phyloP scores from a whole-genome alignment of 2,888 invertebrate genomes.

The Oligia strigilis region DNA sequence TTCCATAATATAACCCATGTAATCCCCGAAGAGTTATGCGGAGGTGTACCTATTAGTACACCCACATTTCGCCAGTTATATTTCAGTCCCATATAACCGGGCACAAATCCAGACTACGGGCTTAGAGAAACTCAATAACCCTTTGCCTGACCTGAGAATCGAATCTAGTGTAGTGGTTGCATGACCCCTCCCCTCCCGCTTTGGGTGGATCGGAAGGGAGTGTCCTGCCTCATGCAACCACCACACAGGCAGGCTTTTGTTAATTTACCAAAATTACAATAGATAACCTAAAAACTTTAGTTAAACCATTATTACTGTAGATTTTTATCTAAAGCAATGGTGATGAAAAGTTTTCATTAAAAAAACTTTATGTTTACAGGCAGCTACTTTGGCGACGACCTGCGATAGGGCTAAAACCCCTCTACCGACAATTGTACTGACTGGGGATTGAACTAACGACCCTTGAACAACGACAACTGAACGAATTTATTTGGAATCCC shows the following conservation, averaged over 20 bases:
- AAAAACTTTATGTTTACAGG: constrained; percentile 24
- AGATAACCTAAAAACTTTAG: background rate
- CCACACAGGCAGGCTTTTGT: no score
- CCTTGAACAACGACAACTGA: background rate
- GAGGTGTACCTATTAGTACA: no score
- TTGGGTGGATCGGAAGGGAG: no score
- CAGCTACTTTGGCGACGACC: constrained; percentile 48
- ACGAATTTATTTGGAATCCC: constrained; percentile 24
- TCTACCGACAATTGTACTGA: constrained; percentile 80
- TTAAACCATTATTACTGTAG: background rate
- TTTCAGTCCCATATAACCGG: background rate
- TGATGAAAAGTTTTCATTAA: background rate
- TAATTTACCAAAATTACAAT: background rate
- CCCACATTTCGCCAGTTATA: background rate
- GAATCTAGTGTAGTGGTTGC: no score
- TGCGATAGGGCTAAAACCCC: constrained; percentile 70
- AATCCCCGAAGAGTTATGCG: no score
- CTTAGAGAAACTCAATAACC: background rate
- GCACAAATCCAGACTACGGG: background rate
- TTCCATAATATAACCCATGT: background rate
- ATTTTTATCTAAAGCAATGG: background rate
- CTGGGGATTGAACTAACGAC: constrained; percentile 69
- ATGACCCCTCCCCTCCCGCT: no score
- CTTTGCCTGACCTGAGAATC: no score
- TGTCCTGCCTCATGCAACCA: background rate